Base-by-base conservation (phyloP, 2,888 invertebrate genomes). In the Scrobipalpa costella region DNA sequence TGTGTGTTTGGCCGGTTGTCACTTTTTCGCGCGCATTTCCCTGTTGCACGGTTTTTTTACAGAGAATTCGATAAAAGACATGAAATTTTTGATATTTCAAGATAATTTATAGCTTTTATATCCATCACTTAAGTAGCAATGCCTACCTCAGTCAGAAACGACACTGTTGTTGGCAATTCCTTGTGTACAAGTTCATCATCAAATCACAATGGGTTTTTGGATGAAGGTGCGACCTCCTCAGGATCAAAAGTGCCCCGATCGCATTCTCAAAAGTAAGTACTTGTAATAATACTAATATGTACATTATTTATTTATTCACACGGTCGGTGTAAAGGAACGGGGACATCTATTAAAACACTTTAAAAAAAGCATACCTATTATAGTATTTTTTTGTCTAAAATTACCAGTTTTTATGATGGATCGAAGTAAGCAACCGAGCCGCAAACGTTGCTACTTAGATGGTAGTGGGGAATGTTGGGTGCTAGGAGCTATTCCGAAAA, bases 91-190 rank as follows among this genome's bases (percentile, higher is more conserved):
- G 47, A 47, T 52, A n/a, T 13, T 19, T 19, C 17, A 49, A 1
- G 19, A 19, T 19, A 49, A 49, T 19, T 49, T 49, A 49, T 17
- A n/a, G 47, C 9, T 49, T 6, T 49, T 7, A 49, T 11, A 17
- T 11, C 8, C 19, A 2, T 13, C 7, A 33, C 2, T 27, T 13
- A 33, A 52, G n/a, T 9, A 52, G 13, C 34, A 59, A 65, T 64
- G 63, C 50, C 63, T 49, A 21, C 50, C 11, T 7, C 50, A 50
- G 47, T 50, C 11, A 38, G n/a, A 58, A 58, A 40, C 19, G 5
- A n/a, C n/a, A 27, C 7, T 9, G 6, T 59, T 5, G 7, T n/a
- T 17, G 21, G 19, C 36, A 15, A 19, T 27, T 52, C 60, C 0
- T 33, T 36, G 61, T 15, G 9, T 15, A 36, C 19, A n/a, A 38